Evolutionary conservation across 2,888 invertebrate species (phyloP), one percentile per base, ranked within the genome.

Genomic region (Anthoptus insignis): DNA sequence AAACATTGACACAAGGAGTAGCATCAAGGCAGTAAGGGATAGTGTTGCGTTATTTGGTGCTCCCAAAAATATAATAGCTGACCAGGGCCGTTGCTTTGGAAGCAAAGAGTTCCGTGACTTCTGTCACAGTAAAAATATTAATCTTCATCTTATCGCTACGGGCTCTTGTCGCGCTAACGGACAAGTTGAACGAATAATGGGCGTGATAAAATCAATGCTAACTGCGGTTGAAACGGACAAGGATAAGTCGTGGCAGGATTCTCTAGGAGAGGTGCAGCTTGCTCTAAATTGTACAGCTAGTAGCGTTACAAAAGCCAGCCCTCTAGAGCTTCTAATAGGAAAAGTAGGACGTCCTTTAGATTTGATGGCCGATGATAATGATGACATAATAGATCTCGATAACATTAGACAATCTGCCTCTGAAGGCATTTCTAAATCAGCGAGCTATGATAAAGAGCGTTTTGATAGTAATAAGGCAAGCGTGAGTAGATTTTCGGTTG

Each of bases 1-100:
- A 6, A 65, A 66, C 32, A 68, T 78, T 19, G 73, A 77, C 59
- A 34, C 6, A 32, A 27, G 53, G 2, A 73, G 54, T 45, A 61
- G 45, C 8, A 59, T 70, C 11, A 32, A 52, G 16, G 60, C 70
- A 5, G 21, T 70, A 4, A 60, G 56, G 34, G 8, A 16, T 6
- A 27, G 37, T 1, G 27, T 64, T 8, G 19, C 47, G 19, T 27
- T 68, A 1, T 70, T 70, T 22, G 70, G 68, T 1, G 54, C 66
- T 3, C 68, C 70, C 5, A 4, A 1, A 2, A 49, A 67, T 4
- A 39, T 70, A 1, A 66, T 69, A 4, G 67, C 67, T 0, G 69
- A 69, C 22, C 69, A 69, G 27, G 67, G 69, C 9, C 32, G 69
- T 1, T 69, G 70, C 16, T 54, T 34, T 54, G 32, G 34, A 9